Conservation (phyloP, 2,888 invertebrate species). For the Morpho achilles region DNA sequence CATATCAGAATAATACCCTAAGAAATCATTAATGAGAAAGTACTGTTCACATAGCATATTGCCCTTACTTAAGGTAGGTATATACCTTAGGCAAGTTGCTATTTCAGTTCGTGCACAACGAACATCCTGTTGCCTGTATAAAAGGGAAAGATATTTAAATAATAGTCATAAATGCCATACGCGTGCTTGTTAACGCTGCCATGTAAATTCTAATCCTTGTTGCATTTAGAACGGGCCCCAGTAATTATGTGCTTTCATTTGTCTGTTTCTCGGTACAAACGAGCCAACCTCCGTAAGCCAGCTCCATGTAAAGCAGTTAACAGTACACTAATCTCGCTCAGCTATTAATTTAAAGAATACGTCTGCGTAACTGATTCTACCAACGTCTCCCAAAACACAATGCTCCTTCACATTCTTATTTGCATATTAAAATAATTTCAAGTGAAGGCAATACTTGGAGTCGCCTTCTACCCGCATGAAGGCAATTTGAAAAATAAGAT, state of each 20-base stretch:
- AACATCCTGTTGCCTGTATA: constrained; percentile 35
- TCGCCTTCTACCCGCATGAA: constrained; percentile 55
- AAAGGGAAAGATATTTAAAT: constrained; percentile 53
- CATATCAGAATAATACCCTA: too few species aligned
- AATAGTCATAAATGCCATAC: constrained; percentile 74
- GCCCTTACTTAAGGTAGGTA: too few species aligned
- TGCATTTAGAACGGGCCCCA: constrained; percentile 76
- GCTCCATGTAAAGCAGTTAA: constrained; percentile 77
- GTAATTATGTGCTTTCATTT: constrained; percentile 78
- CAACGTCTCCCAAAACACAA: constrained; percentile 58
- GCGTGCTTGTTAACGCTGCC: constrained; percentile 70
- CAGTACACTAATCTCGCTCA: constrained; percentile 74
- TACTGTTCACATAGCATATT: too few species aligned
- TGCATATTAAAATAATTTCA: constrained; percentile 79
- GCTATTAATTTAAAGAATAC: constrained; percentile 79
- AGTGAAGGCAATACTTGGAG: constrained; percentile 70
- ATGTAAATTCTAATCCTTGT: constrained; percentile 77
- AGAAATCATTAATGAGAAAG: too few species aligned
- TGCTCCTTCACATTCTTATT: constrained; percentile 78
- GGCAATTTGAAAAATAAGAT: constrained; percentile 42
- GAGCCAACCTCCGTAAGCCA: constrained; percentile 64
- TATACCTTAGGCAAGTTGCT: not conserved
- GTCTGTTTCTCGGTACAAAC: constrained; percentile 74
- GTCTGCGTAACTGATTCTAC: constrained; percentile 72
- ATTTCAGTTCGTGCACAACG: constrained; percentile 27